Evolutionary conservation across 2,113 vertebrate genomes (phyloP).

Genomic region (Calyptomena viridis): DNA sequence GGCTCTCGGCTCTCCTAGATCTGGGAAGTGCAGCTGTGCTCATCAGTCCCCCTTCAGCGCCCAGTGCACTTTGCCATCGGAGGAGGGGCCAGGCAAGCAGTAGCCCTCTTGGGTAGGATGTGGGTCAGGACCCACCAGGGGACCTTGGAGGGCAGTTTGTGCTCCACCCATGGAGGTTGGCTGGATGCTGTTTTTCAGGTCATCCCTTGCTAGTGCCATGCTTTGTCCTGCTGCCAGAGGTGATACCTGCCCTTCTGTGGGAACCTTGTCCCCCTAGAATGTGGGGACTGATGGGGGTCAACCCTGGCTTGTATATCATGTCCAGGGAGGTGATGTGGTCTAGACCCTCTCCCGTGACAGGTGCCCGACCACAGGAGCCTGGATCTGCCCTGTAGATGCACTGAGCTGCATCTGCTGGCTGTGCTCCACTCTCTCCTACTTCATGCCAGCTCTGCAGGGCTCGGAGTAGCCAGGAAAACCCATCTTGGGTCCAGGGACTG

Average conservation of each 20-base stretch:
- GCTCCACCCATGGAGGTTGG: rapidly evolving
- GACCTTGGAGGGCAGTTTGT: not conserved
- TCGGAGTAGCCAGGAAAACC: not conserved
- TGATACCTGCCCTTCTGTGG: not conserved
- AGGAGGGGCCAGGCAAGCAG: rapidly evolving
- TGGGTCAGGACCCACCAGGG: not conserved
- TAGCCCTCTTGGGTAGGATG: not conserved
- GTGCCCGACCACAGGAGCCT: not conserved
- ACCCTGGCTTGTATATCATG: not conserved
- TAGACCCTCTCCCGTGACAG: not conserved
- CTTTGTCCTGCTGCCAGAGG: not conserved
- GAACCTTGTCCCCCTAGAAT: rapidly evolving
- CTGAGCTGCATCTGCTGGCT: not conserved
- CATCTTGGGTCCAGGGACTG: not conserved
- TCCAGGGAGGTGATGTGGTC: not conserved
- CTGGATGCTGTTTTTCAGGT: rapidly evolving
- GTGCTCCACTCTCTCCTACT: not conserved
- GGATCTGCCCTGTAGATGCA: not conserved
- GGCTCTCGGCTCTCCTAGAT: rapidly evolving
- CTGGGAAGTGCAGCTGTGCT: rapidly evolving
- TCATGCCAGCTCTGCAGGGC: rapidly evolving
- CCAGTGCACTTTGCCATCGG: rapidly evolving
- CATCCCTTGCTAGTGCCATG: rapidly evolving
- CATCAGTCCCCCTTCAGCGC: rapidly evolving
- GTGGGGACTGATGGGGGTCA: not conserved